Conservation (phyloP, 2,797 vertebrate genomes). For the Paratrypauchen microcephalus region DNA sequence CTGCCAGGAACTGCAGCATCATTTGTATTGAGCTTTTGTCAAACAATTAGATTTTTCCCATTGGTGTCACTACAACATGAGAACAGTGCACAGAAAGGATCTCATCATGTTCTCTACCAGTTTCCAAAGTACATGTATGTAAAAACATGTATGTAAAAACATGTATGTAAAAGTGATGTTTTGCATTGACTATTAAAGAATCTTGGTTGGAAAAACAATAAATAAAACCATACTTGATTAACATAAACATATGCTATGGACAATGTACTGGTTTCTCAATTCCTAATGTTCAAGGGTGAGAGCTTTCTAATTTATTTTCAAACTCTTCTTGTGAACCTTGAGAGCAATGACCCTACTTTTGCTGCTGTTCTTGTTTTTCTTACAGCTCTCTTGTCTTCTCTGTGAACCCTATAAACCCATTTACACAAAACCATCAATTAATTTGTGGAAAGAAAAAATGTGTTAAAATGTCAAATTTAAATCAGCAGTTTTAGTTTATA, state of each 20-base stretch:
- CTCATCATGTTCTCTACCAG: neutral
- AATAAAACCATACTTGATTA: neutral
- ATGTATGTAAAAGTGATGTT: neutral
- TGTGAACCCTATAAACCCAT: neutral
- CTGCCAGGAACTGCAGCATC: conserved; percentile 46
- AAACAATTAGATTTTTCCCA: conserved; percentile 23
- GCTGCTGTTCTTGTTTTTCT: conserved; percentile 37
- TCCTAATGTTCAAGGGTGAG: conserved; percentile 4
- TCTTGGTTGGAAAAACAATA: neutral
- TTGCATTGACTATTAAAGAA: neutral
- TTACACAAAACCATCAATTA: neutral
- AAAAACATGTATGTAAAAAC: no score
- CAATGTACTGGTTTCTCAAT: neutral
- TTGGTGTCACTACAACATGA: conserved; percentile 24
- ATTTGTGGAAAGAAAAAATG: no score
- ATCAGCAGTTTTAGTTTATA: no score
- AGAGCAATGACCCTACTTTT: conserved; percentile 22
- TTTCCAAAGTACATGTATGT: neutral
- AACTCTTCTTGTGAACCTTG: conserved; percentile 38
- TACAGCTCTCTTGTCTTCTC: conserved; percentile 18
- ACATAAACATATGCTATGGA: neutral
- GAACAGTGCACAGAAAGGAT: conserved; percentile 25
- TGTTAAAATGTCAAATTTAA: no score
- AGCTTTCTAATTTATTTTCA: conserved; percentile 31
- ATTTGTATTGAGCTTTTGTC: conserved; percentile 44